These are phyloP conservation scores for Pollenia angustigena DNA, from an alignment of 2,888 invertebrate species.

Conservation along the genomic window DNA sequence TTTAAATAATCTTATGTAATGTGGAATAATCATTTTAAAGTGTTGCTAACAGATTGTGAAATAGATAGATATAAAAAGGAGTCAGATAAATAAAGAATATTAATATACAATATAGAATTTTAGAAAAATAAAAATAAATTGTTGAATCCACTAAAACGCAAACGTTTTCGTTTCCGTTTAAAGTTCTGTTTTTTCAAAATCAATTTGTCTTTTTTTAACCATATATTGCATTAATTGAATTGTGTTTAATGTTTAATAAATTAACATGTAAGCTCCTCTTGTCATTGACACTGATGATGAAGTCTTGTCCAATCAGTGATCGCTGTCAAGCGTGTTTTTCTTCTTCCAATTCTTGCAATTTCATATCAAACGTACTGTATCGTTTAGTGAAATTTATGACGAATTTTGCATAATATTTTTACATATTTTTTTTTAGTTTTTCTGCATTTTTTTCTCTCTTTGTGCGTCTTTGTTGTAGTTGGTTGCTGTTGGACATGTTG, in stretches of 20 bases:
- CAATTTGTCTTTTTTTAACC: background rate
- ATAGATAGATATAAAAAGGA: no score
- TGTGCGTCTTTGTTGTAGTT: conserved; percentile 35
- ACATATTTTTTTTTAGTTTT: conserved; percentile 1
- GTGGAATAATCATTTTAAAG: no score
- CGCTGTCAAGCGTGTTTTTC: conserved; percentile 60
- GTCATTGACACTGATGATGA: conserved; percentile 63
- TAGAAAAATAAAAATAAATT: background rate
- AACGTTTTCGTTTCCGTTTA: conserved; percentile 31
- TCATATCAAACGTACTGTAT: conserved; percentile 60
- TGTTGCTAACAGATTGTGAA: no score
- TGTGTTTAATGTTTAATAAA: conserved; percentile 55
- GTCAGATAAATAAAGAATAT: no score
- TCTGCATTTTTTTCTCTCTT: background rate
- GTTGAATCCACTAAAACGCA: background rate
- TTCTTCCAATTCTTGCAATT: conserved; percentile 69
- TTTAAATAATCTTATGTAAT: no score
- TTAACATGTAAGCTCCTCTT: conserved; percentile 61
- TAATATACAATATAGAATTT: no score
- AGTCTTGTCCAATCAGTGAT: conserved; percentile 66
- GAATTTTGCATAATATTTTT: conserved; percentile 65
- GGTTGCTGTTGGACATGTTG: conserved; percentile 68
- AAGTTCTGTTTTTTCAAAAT: conserved; percentile 1
- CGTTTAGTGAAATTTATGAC: conserved; percentile 67
- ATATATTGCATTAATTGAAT: conserved; percentile 48